Conservation (phyloP, 2,113 vertebrate species). For the Pyrgilauda ruficollis region DNA sequence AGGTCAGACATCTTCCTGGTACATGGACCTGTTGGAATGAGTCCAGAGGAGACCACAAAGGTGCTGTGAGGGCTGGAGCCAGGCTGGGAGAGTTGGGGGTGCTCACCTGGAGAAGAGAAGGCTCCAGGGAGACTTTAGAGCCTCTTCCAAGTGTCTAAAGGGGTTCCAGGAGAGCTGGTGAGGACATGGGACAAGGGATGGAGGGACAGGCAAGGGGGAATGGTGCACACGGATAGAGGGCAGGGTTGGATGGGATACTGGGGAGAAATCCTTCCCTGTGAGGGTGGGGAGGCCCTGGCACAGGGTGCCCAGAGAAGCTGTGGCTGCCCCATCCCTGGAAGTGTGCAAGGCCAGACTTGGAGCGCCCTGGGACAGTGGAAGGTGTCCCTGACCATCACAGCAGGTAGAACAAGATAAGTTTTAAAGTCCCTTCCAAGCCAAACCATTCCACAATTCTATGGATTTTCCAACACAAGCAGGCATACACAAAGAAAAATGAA, state of each 20-base stretch:
- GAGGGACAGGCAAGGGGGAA: background rate
- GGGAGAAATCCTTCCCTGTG: background rate
- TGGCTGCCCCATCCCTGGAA: background rate
- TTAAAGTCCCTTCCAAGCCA: background rate
- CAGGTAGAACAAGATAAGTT: background rate
- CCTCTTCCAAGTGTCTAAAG: background rate
- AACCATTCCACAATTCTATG: background rate
- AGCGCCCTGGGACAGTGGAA: background rate
- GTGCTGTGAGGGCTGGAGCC: background rate
- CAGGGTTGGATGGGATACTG: background rate
- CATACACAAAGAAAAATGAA: background rate
- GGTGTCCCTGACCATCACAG: background rate
- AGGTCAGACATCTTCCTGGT: background rate
- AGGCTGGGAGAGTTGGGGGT: background rate
- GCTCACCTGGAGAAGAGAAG: background rate
- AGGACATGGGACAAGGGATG: fast-evolving
- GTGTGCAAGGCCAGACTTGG: background rate
- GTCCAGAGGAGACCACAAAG: background rate
- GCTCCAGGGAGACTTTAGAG: fast-evolving
- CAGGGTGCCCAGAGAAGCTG: background rate
- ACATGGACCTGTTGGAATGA: background rate
- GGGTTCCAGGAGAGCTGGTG: background rate
- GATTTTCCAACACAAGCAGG: background rate
- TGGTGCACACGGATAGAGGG: background rate
- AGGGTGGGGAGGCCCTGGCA: background rate